Percentiles rank a stretch among this genome's conserved stretches.
These are phyloP conservation scores for Stylophora pistillata DNA, from an alignment of 64 coral and sea anemone species.

Conservation along the genomic window DNA sequence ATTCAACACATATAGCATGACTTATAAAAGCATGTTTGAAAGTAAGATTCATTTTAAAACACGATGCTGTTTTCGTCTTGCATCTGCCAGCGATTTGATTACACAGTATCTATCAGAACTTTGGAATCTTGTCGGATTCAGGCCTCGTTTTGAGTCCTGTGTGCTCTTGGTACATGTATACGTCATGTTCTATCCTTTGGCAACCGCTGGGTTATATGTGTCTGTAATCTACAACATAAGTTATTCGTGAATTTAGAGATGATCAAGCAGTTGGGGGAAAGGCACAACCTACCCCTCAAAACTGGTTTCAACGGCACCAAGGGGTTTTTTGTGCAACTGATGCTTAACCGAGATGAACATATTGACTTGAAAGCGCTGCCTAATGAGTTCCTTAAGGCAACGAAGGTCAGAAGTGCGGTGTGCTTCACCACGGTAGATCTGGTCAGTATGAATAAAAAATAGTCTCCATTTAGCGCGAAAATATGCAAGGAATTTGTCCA, in stretches of 20 bases:
- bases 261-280: conserved; percentile 80
- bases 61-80: too few relatives aligned
- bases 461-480: too few relatives aligned
- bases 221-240: background rate
- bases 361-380: conserved; percentile 59
- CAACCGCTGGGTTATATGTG: background rate
- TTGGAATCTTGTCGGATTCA: too few relatives aligned
- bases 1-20: too few relatives aligned
- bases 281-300: conserved; percentile 84
- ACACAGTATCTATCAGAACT: too few relatives aligned
- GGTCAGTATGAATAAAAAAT: conserved; percentile 51
- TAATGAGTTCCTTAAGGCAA: conserved; percentile 76
- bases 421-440: conserved; percentile 85
- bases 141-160: too few relatives aligned
- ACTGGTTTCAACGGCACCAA: conserved; percentile 84
- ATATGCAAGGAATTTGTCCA: too few relatives aligned
- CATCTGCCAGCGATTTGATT: too few relatives aligned
- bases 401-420: conserved; percentile 67
- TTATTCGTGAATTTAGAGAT: conserved; percentile 47
- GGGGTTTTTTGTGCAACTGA: conserved; percentile 83
- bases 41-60: too few relatives aligned
- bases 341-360: conserved; percentile 44
- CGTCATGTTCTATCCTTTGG: too few relatives aligned
- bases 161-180: too few relatives aligned
- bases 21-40: too few relatives aligned